Evolutionary conservation across 2,797 vertebrate genomes (phyloP), one percentile per base, ranked within the genome.

Genomic region (Pristis pectinata): DNA sequence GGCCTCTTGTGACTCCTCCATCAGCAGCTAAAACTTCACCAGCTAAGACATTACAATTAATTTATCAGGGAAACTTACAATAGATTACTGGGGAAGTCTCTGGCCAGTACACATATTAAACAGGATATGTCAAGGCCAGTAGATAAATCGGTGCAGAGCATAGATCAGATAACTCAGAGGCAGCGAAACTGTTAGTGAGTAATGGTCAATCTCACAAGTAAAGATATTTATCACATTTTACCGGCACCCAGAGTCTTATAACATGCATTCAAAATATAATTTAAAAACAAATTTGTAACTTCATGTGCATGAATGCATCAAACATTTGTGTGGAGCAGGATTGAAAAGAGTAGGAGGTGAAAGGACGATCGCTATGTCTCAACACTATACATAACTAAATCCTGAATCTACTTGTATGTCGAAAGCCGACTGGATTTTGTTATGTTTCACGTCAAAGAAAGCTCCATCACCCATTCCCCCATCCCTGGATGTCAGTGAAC

Each of bases 191-290:
- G 61, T 87, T 7, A 4, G 1, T 91, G 87, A 91, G 87, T 67
- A 67, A 67, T 91, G 87, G 87, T 67, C 87, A 91, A 22, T 37
- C n/a, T 67, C 87, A 67, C 87, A 91, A 91, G 87, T 91, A 87
- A 91, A 91, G 87, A 91, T 91, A 91, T 91, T 67, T 91, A 91
- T 91, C 87, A 67, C n/a, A 41, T 61, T 30, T 61, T 19, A 34
- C 30, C n/a, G 83, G 53, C 56, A 9, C 53, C 83, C 30, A 87
- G 56, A n/a, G 59, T 41, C n/a, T 91, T 19, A 91, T 24, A n/a
- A n/a, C 34, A 67, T 27, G n/a, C 64, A 91, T 41, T 67, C 6
- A 41, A 41, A 67, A 67, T 67, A 67, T 37, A 41, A 11, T 67
- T 91, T 41, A 10, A 67, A 91, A 91, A 91, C 61, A n/a, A 67